Base-by-base conservation (phyloP, 2,113 vertebrate species). In the Centropristis striata region DNA sequence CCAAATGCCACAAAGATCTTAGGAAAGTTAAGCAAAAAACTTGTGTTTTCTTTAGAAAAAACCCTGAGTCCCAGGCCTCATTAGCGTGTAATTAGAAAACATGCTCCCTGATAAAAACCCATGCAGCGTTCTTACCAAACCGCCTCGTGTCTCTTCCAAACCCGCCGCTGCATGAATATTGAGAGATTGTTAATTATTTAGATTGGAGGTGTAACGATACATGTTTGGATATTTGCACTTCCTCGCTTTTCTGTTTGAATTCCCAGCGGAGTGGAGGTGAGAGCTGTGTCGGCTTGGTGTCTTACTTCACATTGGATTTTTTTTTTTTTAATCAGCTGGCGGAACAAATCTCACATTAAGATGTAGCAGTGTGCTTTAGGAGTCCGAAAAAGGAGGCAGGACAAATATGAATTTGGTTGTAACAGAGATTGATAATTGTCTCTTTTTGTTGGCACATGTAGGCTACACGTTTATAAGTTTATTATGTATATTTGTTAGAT, bases 281-380 rank as follows among this genome's bases (percentile, higher is more conserved):
- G 51, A 51, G 57, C 23, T 73, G 76, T 36, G 68, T 76, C 46
- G 46, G 39, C 44, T 68, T 60, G 23, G 49, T 39, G 55, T 15
- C 7, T 75, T 59, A 53, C 54, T 21, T 37, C 75, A 13, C 69
- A 16, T 49, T 64, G 75, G 63, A 16, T 39, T 55, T 46, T 46
- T 15, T 18, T 80, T 44, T 32, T 64, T 88, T 57, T 10, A 83
- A 88, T 87, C 85, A 66, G 36, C 72, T 54, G 69, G 86, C 59
- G 80, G 86, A 92, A 91, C 90, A 69, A 90, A 91, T 91, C 73
- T 80, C 73, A 23, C 65, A 87, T 90, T 84, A 72, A 71, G 70
- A 91, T 91, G 87, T 67, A 51, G 42, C 16, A 1, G 57, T 47
- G 86, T 23, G 65, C 46, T 54, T 80, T 72, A 25, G 9, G 25